These are phyloP conservation scores for Atherix ibis DNA, from an alignment of 2,888 invertebrate genomes.

Conservation along the genomic window DNA sequence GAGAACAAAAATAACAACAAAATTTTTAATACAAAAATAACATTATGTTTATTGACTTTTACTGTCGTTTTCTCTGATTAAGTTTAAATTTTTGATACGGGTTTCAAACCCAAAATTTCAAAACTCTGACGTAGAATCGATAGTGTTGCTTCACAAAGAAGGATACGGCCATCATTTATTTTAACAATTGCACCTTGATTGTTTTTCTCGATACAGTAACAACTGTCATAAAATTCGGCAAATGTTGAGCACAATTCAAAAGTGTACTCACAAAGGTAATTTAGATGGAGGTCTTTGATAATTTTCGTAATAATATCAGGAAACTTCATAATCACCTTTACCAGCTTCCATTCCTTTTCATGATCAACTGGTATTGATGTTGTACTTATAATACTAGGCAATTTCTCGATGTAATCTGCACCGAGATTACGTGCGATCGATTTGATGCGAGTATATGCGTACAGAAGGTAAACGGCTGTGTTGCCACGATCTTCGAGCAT, in stretches of 20 bases:
- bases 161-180: conserved; percentile 71
- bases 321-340: conserved; percentile 70
- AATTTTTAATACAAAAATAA: background rate
- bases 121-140: conserved; percentile 75
- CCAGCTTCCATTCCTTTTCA: conserved; percentile 88
- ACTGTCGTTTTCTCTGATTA: no score
- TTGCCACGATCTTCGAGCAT: conserved; percentile 99
- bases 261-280: conserved; percentile 85
- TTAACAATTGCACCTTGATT: conserved; percentile 61
- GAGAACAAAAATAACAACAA: background rate
- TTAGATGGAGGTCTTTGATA: conserved; percentile 64
- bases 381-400: conserved; percentile 41
- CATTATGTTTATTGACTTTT: no score
- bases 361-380: conserved; percentile 57
- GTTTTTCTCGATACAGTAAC: conserved; percentile 94
- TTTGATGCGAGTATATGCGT: conserved; percentile 85
- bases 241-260: conserved; percentile 89
- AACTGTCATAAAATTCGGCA: conserved; percentile 93
- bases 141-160: conserved; percentile 87
- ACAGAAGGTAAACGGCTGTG: conserved; percentile 93
- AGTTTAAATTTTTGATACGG: conserved; percentile 78
- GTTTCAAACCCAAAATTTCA: conserved; percentile 76
- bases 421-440: conserved; percentile 62
- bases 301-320: conserved; percentile 76
- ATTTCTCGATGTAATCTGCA: conserved; percentile 42